A percentile compares a stretch with the other conserved stretches of the same genome.
These are phyloP conservation scores for Varanus salvator DNA, from an alignment of 2,113 vertebrate genomes.

Conservation along the genomic window DNA sequence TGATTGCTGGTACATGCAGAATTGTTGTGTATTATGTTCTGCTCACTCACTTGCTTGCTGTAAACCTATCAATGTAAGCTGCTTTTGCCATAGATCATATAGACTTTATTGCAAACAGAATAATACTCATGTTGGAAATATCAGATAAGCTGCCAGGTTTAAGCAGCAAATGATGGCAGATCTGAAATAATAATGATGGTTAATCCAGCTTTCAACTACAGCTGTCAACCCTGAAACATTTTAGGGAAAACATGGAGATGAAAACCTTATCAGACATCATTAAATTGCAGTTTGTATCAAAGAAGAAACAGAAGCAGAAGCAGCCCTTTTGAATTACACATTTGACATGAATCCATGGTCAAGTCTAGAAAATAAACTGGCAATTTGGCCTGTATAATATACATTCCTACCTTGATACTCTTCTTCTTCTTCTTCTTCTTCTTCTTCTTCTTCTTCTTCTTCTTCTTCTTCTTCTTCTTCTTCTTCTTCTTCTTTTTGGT, in stretches of 20 bases:
- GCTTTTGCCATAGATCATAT: neutral
- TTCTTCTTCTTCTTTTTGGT: neutral
- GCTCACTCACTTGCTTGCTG: slow-evolving; percentile 16
- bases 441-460: no score
- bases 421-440: no score
- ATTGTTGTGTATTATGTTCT: rapidly evolving
- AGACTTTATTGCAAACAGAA: slow-evolving; percentile 50
- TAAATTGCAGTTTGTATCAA: neutral
- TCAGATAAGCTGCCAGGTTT: slow-evolving; percentile 17
- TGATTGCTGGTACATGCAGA: neutral
- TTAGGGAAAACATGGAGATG: neutral
- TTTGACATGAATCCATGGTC: neutral
- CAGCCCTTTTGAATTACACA: neutral
- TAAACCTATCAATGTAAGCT: neutral
- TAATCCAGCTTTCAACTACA: neutral
- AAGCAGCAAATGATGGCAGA: neutral
- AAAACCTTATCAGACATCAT: neutral
- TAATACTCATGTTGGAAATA: slow-evolving; percentile 25
- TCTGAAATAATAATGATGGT: slow-evolving; percentile 1
- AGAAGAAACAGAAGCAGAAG: no score
- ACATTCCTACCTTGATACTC: neutral
- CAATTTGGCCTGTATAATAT: neutral
- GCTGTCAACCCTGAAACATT: neutral
- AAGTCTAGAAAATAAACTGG: neutral
- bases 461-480: neutral